Conservation (phyloP, 2,888 invertebrate genomes). For the Myopa tessellatipennis region DNA sequence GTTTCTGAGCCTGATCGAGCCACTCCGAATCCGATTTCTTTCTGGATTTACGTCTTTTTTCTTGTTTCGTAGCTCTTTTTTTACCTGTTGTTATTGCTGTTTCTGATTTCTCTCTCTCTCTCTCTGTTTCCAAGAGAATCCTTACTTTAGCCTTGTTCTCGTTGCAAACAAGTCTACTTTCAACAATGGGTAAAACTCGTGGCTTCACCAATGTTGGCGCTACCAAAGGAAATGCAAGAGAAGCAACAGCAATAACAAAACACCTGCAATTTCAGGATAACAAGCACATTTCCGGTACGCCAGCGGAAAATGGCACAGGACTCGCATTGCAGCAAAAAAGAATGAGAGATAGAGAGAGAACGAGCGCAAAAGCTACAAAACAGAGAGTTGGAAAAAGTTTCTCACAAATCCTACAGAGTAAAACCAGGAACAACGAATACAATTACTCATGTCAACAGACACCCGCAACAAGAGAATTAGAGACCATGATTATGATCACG, state of each 20-base stretch:
- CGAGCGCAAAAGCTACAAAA: not conserved
- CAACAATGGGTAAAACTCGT: not conserved
- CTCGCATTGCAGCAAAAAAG: not conserved
- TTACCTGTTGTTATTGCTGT: not conserved
- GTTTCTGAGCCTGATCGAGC: no score
- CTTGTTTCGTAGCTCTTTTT: no score
- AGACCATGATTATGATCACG: no score
- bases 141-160: not conserved
- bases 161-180: not conserved
- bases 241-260: not conserved
- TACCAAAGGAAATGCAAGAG: not conserved
- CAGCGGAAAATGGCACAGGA: not conserved
- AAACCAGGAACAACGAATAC: not conserved
- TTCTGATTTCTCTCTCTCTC: not conserved
- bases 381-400: not conserved
- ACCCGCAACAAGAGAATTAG: not conserved
- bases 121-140: not conserved
- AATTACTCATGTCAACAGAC: not conserved
- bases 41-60: no score
- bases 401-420: not conserved
- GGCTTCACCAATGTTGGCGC: not conserved
- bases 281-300: not conserved
- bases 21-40: no score
- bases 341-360: not conserved
- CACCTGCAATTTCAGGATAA: not conserved